Conservation (phyloP, 64 coral and sea anemone genomes). For the Actinia equina region DNA sequence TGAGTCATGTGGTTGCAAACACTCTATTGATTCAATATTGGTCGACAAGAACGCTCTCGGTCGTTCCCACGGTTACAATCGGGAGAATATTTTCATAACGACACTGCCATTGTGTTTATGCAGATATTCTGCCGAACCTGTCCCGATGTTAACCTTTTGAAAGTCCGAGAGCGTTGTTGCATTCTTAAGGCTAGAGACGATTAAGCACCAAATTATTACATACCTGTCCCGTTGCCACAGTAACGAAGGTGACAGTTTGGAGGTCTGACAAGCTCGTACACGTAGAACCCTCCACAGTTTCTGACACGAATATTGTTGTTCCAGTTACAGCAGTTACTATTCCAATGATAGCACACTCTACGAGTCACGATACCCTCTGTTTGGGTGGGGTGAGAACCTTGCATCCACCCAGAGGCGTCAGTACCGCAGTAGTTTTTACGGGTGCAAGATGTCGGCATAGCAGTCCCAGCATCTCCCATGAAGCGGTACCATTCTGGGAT, state of each 20-base stretch:
- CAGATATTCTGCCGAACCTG: no score
- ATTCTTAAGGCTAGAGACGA: no score
- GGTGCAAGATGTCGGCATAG: slow-evolving; percentile 47
- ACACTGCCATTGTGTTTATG: no score
- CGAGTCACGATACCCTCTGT: slow-evolving; percentile 31
- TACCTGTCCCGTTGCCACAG: slow-evolving; percentile 29
- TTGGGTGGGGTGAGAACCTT: slow-evolving; percentile 29
- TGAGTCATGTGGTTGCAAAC: no score
- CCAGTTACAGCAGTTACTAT: slow-evolving; percentile 39
- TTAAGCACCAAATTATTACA: no score
- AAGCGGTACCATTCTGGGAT: slow-evolving; percentile 60
- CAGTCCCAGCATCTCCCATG: slow-evolving; percentile 16
- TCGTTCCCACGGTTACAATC: no score
- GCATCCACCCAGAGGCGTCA: slow-evolving; percentile 57
- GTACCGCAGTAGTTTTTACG: slow-evolving; percentile 39
- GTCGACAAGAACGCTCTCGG: no score
- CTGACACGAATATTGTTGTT: slow-evolving; percentile 45
- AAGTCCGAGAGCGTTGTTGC: no score
- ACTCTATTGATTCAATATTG: no score
- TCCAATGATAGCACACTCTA: slow-evolving; percentile 69
- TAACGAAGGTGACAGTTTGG: slow-evolving; percentile 39
- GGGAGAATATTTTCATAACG: no score
- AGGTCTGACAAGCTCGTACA: slow-evolving; percentile 52
- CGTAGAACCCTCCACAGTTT: slow-evolving; percentile 50
- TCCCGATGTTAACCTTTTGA: no score